Evolutionary conservation across 2,888 invertebrate genomes (phyloP).

Genomic region (Noctuana brunneofusca): DNA sequence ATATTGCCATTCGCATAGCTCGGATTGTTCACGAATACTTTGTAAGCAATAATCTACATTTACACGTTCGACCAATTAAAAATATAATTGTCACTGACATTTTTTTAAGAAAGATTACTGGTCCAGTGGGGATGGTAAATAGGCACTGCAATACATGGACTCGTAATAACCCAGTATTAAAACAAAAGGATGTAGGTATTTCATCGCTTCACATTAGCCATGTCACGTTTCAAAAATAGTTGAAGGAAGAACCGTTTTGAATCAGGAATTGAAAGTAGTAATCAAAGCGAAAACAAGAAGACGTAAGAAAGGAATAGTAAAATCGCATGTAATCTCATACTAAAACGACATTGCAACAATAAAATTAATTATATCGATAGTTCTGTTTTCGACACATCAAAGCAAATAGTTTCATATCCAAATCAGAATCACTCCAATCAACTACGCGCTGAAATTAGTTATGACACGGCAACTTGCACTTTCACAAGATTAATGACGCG

Average conservation of each 20-base stretch:
- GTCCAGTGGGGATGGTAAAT: too few relatives aligned
- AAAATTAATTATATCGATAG: neutral
- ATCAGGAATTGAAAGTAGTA: too few relatives aligned
- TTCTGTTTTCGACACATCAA: neutral
- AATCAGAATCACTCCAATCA: conserved; percentile 28
- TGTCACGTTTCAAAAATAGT: too few relatives aligned
- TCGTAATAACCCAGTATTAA: too few relatives aligned
- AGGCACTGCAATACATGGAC: too few relatives aligned
- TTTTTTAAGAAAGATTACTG: neutral
- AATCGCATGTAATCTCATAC: too few relatives aligned
- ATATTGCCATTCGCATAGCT: conserved; percentile 28
- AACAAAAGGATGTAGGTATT: too few relatives aligned
- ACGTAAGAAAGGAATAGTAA: too few relatives aligned
- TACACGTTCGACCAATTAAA: conserved; percentile 14
- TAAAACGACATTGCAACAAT: neutral
- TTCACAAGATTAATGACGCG: conserved; percentile 41
- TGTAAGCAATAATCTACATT: conserved; percentile 24
- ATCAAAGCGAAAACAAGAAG: too few relatives aligned
- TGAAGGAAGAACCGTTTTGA: too few relatives aligned
- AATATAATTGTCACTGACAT: too few relatives aligned
- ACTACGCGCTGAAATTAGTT: conserved; percentile 41
- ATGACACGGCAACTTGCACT: conserved; percentile 42
- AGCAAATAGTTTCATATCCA: neutral
- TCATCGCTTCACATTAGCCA: too few relatives aligned
- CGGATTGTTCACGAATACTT: conserved; percentile 26